phyloP scores from a whole-genome alignment of 2,888 invertebrate species.

The Eupelmus urozonus region DNA sequence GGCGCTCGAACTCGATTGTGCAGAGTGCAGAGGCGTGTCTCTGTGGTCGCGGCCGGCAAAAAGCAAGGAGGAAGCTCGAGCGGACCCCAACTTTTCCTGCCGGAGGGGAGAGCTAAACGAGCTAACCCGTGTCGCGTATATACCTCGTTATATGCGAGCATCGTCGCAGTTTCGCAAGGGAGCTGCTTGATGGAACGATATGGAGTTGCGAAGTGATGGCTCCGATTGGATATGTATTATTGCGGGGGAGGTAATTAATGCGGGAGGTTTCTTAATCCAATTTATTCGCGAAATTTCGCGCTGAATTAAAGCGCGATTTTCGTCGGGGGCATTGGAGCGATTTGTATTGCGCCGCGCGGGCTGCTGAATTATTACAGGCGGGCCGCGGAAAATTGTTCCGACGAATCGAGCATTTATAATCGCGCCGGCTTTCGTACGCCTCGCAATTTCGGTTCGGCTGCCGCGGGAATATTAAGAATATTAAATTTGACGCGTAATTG shows the following conservation, averaged over 20 bases:
- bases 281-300: conserved; percentile 35
- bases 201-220: too few species aligned
- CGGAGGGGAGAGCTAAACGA: too few species aligned
- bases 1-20: not conserved
- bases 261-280: conserved; percentile 45
- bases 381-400: conserved; percentile 28
- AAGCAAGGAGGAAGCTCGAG: conserved; percentile 2
- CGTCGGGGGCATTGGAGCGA: conserved; percentile 31
- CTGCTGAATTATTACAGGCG: conserved; percentile 1
- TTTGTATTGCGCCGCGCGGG: conserved; percentile 13
- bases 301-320: conserved; percentile 41
- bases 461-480: too few species aligned
- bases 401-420: conserved; percentile 32
- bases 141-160: not conserved
- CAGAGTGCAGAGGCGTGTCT: not conserved
- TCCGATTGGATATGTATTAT: not conserved
- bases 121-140: too few species aligned
- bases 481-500: not conserved
- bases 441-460: too few species aligned
- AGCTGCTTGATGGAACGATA: too few species aligned
- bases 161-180: not conserved
- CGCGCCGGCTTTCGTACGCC: too few species aligned
- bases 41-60: not conserved
- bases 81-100: not conserved
- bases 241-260: conserved; percentile 28